Conservation (phyloP, 1,140 invertebrate species). For the Eumeta japonica region DNA sequence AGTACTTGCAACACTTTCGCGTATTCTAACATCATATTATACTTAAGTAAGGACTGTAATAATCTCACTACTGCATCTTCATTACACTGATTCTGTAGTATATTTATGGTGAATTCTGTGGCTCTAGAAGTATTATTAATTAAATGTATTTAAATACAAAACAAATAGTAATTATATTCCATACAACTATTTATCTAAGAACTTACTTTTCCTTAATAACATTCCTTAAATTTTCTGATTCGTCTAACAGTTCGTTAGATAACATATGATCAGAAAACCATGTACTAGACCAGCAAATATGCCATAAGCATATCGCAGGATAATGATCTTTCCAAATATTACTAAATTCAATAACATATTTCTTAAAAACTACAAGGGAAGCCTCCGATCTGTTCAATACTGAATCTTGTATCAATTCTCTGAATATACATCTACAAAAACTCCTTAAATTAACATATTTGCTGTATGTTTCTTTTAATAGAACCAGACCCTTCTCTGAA, state of each 20-base stretch:
- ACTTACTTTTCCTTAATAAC: slow-evolving; percentile 39
- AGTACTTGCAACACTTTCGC: slow-evolving; percentile 35
- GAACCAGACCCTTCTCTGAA: slow-evolving; percentile 36
- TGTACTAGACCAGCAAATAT: slow-evolving; percentile 41
- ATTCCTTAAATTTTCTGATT: neutral
- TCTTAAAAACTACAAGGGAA: slow-evolving; percentile 42
- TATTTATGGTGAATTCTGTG: slow-evolving; percentile 30
- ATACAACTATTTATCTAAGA: too few species aligned
- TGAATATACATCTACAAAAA: slow-evolving; percentile 40
- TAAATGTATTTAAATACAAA: too few species aligned
- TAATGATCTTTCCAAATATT: slow-evolving; percentile 32
- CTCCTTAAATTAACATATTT: slow-evolving; percentile 28
- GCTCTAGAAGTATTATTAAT: slow-evolving; percentile 29
- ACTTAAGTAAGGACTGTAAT: slow-evolving; percentile 36
- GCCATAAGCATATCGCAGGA: slow-evolving; percentile 44
- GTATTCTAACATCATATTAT: slow-evolving; percentile 41
- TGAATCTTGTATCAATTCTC: slow-evolving; percentile 42
- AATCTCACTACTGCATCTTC: slow-evolving; percentile 42
- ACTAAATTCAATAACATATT: slow-evolving; percentile 40
- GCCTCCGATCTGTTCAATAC: slow-evolving; percentile 44
- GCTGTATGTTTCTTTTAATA: slow-evolving; percentile 29
- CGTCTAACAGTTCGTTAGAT: slow-evolving; percentile 35
- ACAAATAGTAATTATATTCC: too few species aligned
- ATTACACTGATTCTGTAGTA: slow-evolving; percentile 33
- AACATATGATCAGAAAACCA: slow-evolving; percentile 51